Percentiles rank a stretch among this genome's conserved stretches.
phyloP scores from a whole-genome alignment of 2,113 vertebrate genomes.

The Oenanthe melanoleuca region DNA sequence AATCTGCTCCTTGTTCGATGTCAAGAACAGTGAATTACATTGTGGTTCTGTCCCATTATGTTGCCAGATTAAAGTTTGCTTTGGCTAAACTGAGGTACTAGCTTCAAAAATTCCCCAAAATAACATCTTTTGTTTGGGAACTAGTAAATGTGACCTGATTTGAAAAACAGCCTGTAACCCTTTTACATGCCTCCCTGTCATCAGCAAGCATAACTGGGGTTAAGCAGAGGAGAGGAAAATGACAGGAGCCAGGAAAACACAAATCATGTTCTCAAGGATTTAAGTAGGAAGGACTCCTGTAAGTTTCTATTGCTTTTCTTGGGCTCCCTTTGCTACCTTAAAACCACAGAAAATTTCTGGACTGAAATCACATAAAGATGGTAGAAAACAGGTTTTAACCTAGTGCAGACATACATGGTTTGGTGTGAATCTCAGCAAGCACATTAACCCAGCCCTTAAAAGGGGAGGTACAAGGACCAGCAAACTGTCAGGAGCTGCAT shows the following conservation, averaged over 20 bases:
- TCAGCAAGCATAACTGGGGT: background rate
- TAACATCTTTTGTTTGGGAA: background rate
- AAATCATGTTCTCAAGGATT: background rate
- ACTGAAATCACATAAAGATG: background rate
- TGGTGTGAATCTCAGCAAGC: fast-evolving
- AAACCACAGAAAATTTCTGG: background rate
- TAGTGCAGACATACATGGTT: background rate
- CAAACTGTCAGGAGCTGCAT: background rate
- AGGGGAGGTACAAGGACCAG: background rate
- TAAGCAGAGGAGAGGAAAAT: background rate
- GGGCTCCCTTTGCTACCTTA: background rate
- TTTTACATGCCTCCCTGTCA: background rate
- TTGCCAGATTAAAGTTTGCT: background rate
- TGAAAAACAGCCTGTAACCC: background rate
- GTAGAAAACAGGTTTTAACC: background rate
- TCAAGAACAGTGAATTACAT: background rate
- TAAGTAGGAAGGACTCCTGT: background rate
- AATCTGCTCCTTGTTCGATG: background rate
- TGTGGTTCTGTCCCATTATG: background rate
- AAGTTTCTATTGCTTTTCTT: background rate
- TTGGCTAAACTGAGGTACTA: background rate
- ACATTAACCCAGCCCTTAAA: background rate
- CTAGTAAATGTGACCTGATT: background rate
- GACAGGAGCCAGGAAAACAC: background rate
- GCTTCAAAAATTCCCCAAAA: background rate